Evolutionary conservation across 2,797 vertebrate genomes (phyloP).

Genomic region (Novumbra hubbsi): DNA sequence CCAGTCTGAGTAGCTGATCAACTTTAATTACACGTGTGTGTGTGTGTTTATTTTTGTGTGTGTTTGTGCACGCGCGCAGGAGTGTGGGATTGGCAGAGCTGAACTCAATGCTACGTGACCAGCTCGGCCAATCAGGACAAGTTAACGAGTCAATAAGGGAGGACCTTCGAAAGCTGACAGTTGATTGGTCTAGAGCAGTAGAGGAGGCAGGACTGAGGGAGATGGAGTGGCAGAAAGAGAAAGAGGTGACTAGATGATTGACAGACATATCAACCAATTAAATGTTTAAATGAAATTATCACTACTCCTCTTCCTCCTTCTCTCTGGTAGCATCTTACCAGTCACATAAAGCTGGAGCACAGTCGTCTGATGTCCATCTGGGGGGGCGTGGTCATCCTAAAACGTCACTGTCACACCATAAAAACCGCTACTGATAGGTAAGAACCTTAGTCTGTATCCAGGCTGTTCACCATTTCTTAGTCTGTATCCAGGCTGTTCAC

Average conservation of each 20-base stretch:
- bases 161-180: slow-evolving; percentile 80
- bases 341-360: slow-evolving; percentile 70
- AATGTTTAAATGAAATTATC: not conserved
- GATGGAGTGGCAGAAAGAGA: slow-evolving; percentile 77
- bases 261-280: not conserved
- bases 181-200: slow-evolving; percentile 81
- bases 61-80: slow-evolving; percentile 58
- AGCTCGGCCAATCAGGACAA: slow-evolving; percentile 79
- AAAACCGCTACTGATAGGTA: slow-evolving; percentile 88
- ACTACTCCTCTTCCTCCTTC: not conserved
- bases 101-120: slow-evolving; percentile 76
- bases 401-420: slow-evolving; percentile 79
- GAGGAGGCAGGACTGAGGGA: slow-evolving; percentile 79
- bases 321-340: slow-evolving; percentile 66
- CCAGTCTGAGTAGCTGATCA: too few relatives aligned
- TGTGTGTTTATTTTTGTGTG: slow-evolving; percentile 7
- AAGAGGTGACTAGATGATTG: slow-evolving; percentile 64
- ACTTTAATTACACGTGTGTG: not conserved
- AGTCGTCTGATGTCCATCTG: slow-evolving; percentile 77
- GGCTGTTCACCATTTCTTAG: too few relatives aligned
- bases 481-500: too few relatives aligned
- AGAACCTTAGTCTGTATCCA: not conserved
- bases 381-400: slow-evolving; percentile 80
- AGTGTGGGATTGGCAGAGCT: slow-evolving; percentile 76
- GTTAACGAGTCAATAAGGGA: slow-evolving; percentile 77